A percentile compares a stretch with the other conserved stretches of the same genome.
phyloP scores from a whole-genome alignment of 1,140 invertebrate species.

The Papilio dardanus region DNA sequence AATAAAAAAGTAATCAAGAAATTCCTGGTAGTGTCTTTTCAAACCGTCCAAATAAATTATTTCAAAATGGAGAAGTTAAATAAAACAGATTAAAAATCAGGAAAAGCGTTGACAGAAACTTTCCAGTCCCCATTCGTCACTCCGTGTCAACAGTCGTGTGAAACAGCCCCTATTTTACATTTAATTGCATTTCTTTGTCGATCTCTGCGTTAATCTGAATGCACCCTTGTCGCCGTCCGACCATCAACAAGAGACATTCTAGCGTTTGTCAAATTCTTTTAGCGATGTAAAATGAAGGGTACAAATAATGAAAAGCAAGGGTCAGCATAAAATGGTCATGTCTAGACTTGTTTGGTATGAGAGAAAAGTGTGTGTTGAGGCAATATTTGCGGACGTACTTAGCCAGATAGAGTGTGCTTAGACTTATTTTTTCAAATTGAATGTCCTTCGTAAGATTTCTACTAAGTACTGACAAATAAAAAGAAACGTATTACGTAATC shows the following conservation, averaged over 20 bases:
- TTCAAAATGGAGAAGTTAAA: constrained; percentile 32
- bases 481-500: too few species aligned
- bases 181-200: constrained; percentile 82
- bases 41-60: constrained; percentile 1
- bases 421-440: constrained; percentile 54
- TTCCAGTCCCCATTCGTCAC: constrained; percentile 71
- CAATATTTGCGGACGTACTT: constrained; percentile 76
- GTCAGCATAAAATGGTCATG: constrained; percentile 51
- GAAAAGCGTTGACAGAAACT: constrained; percentile 48
- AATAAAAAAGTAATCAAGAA: not conserved
- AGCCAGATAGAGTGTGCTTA: constrained; percentile 65
- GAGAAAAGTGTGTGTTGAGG: constrained; percentile 68
- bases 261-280: constrained; percentile 35
- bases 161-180: constrained; percentile 80
- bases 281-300: constrained; percentile 14
- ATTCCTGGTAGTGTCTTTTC: not conserved
- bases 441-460: constrained; percentile 37
- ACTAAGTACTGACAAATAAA: not conserved
- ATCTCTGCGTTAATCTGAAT: constrained; percentile 79
- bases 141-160: constrained; percentile 77
- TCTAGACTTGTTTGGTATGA: constrained; percentile 75
- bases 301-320: constrained; percentile 39
- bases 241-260: constrained; percentile 41
- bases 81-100: constrained; percentile 37
- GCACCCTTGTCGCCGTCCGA: constrained; percentile 68